Percentiles rank a stretch among this genome's conserved stretches.
Conservation (phyloP, 1,140 invertebrate genomes). For the Drosophila suzukii region DNA sequence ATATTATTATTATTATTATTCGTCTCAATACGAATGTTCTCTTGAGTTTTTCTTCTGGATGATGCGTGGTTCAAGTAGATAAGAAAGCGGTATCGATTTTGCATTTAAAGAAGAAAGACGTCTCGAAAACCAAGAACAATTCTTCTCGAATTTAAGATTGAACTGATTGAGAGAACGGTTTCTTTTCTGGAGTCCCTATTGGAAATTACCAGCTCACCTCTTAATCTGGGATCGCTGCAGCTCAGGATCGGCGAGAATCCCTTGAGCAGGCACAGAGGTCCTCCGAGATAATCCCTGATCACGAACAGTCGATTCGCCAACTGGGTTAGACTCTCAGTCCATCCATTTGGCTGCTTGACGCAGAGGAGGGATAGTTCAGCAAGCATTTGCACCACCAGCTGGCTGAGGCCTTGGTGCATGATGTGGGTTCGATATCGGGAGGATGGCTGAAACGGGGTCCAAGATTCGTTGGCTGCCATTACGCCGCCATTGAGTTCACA, state of each 20-base stretch:
- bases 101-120: too few species aligned
- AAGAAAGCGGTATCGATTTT: too few species aligned
- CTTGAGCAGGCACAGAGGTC: conserved; percentile 70
- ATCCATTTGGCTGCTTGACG: conserved; percentile 69
- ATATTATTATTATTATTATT: not conserved
- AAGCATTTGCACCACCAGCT: conserved; percentile 78
- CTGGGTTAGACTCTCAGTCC: conserved; percentile 77
- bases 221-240: conserved; percentile 67
- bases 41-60: too few species aligned
- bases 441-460: conserved; percentile 75
- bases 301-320: conserved; percentile 75
- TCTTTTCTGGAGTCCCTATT: too few species aligned
- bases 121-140: too few species aligned
- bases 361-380: conserved; percentile 73
- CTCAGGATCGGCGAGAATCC: conserved; percentile 73
- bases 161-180: too few species aligned
- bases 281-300: conserved; percentile 77
- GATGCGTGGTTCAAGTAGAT: too few species aligned
- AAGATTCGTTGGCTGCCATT: conserved; percentile 54
- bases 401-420: conserved; percentile 77
- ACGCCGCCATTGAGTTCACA: conserved; percentile 52
- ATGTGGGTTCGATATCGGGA: conserved; percentile 76
- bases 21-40: too few species aligned
- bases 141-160: too few species aligned
- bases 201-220: conserved; percentile 34